phyloP scores from a whole-genome alignment of 2,113 vertebrate species.

The Mesoclemmys tuberculata region DNA sequence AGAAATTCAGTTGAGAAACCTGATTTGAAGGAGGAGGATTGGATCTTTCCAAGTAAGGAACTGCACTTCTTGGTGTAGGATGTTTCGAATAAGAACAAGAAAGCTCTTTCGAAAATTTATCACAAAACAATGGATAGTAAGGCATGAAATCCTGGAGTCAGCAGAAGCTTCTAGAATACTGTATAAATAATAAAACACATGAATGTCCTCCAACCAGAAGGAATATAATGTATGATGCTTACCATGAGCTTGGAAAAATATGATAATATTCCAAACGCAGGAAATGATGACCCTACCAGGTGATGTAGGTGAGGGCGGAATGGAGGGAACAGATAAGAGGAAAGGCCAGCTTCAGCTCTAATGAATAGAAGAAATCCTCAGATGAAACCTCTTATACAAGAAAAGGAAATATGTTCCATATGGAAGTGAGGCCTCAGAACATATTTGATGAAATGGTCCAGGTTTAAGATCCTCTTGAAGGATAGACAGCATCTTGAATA shows the following conservation, averaged over 20 bases:
- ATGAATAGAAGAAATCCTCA: slow-evolving; percentile 47
- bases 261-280: neutral
- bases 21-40: neutral
- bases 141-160: too few species aligned
- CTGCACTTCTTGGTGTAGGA: neutral
- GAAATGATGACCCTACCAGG: neutral
- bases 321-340: neutral
- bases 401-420: slow-evolving; percentile 59
- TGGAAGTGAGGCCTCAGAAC: slow-evolving; percentile 64
- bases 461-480: slow-evolving; percentile 65
- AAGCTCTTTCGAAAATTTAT: too few species aligned
- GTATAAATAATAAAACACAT: neutral
- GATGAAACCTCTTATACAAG: neutral
- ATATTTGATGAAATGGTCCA: slow-evolving; percentile 66
- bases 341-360: slow-evolving; percentile 30
- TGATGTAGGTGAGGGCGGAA: neutral
- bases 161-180: too few species aligned
- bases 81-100: neutral
- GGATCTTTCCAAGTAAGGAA: neutral
- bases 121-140: too few species aligned
- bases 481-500: slow-evolving; percentile 67
- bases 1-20: neutral
- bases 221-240: neutral
- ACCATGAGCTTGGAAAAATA: neutral
- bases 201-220: neutral